phyloP scores from a whole-genome alignment of 2,797 vertebrate genomes.

The Pangasius djambal region DNA sequence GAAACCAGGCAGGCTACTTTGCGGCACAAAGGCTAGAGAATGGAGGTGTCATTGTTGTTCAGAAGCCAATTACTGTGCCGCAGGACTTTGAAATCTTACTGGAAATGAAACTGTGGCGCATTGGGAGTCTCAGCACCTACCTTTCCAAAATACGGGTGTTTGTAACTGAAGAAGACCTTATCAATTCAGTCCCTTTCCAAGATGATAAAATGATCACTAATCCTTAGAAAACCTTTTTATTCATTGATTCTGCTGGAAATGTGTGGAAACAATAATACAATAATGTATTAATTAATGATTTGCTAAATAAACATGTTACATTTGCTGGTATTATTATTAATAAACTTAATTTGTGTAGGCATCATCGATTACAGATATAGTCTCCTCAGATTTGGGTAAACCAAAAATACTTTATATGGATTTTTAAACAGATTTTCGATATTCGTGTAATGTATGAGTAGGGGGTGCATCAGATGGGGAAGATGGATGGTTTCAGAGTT shows the following conservation, averaged over 20 bases:
- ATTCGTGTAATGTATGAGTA: not conserved
- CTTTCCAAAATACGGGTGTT: conserved; percentile 91
- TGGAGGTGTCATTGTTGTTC: conserved; percentile 88
- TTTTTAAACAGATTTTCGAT: not conserved
- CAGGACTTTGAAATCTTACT: conserved; percentile 90
- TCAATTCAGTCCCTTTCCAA: conserved; percentile 58
- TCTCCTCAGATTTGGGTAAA: not conserved
- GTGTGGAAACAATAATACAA: not conserved
- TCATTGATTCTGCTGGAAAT: not conserved
- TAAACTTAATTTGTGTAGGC: not conserved
- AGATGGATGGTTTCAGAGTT: not conserved
- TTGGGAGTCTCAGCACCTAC: conserved; percentile 82
- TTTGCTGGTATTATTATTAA: not conserved
- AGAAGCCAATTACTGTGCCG: conserved; percentile 79
- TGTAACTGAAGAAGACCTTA: conserved; percentile 84
- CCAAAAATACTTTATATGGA: not conserved
- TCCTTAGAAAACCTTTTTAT: not conserved
- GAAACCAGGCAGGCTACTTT: conserved; percentile 92
- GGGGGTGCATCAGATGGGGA: not conserved
- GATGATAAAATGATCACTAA: not conserved
- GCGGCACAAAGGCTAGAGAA: conserved; percentile 77
- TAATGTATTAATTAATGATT: conserved; percentile 3
- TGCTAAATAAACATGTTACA: not conserved
- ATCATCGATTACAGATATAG: not conserved
- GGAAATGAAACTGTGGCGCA: conserved; percentile 87